Conservation (phyloP, 2,113 vertebrate species). For the Ranitomeya imitator region DNA sequence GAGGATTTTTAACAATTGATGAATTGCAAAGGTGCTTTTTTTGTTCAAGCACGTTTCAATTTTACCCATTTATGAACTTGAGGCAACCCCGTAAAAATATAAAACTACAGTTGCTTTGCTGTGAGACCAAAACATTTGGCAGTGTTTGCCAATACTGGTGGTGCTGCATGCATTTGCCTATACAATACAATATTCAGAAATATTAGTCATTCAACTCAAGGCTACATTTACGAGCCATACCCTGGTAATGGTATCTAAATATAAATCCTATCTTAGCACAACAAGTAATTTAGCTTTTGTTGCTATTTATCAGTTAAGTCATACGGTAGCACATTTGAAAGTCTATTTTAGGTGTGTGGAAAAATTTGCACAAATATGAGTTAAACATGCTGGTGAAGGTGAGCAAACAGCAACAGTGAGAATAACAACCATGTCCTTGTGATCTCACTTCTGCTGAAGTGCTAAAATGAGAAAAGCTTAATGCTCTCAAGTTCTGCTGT, state of each 20-base stretch:
- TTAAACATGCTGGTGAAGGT: conserved; percentile 27
- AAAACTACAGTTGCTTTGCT: too few relatives aligned
- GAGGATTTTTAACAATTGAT: too few relatives aligned
- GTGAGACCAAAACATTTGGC: too few relatives aligned
- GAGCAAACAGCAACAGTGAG: conserved; percentile 4
- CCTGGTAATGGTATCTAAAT: neutral
- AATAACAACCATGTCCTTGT: conserved; percentile 22
- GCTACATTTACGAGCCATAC: neutral
- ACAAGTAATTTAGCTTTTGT: neutral
- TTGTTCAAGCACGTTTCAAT: too few relatives aligned
- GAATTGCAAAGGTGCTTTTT: too few relatives aligned
- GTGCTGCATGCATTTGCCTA: neutral
- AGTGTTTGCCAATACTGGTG: neutral
- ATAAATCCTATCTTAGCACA: neutral
- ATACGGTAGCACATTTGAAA: neutral
- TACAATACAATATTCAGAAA: too few relatives aligned
- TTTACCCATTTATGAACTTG: too few relatives aligned
- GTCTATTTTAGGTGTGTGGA: neutral
- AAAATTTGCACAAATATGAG: neutral
- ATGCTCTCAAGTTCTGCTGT: neutral
- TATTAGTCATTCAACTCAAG: too few relatives aligned
- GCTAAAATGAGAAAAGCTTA: neutral
- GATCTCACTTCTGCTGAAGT: conserved; percentile 16
- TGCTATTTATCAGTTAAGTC: conserved; percentile 7
- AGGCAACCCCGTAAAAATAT: too few relatives aligned